Conservation (phyloP, 2,113 vertebrate genomes). For the Apistogramma diplotaenia region DNA sequence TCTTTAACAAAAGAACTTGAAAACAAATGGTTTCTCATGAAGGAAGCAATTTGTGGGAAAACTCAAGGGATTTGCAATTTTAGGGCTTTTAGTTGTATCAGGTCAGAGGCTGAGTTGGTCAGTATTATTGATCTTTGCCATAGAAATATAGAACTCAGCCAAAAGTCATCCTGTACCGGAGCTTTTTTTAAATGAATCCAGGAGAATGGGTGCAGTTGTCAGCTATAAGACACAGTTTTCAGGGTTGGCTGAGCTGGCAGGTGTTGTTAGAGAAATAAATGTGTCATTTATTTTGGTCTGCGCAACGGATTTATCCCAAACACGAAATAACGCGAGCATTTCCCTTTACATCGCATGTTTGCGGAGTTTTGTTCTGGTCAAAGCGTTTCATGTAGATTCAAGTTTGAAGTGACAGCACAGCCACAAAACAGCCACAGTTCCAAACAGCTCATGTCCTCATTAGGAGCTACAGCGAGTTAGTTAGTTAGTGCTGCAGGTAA, state of each 20-base stretch:
- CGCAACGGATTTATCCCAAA: neutral
- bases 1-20: too few relatives aligned
- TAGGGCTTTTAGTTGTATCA: neutral
- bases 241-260: neutral
- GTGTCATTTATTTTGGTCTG: neutral
- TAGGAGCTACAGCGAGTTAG: neutral
- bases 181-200: too few relatives aligned
- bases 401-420: neutral
- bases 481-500: conserved; percentile 27
- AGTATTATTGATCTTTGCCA: neutral
- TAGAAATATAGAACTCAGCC: neutral
- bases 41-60: neutral
- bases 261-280: neutral
- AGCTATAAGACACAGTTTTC: neutral
- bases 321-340: neutral
- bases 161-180: neutral
- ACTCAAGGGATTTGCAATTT: neutral
- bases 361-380: neutral
- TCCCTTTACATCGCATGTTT: neutral
- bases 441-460: conserved; percentile 21
- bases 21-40: too few relatives aligned
- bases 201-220: neutral
- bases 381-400: neutral
- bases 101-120: neutral
- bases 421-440: neutral